Base-by-base conservation (phyloP, 2,797 vertebrate species). In the Sphenopsis melanotis region DNA sequence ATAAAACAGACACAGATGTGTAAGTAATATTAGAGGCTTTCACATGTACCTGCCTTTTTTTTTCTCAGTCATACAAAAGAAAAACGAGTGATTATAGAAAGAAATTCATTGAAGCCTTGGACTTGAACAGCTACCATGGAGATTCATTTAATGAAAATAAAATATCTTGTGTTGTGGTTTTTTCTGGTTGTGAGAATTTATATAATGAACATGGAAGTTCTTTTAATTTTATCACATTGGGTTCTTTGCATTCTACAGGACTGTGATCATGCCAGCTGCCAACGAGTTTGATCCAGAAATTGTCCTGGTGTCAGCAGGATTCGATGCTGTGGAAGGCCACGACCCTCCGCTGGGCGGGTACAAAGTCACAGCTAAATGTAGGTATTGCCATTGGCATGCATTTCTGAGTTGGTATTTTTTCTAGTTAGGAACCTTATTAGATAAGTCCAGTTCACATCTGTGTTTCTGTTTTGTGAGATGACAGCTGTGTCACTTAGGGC, bases 291-390 rank as follows among this genome's bases (percentile, higher is more conserved):
- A 97, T 94, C 98, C 98, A 56, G 98, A 98, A 55, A 84, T 98
- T 95, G 97, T 98, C 94, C 94, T 98, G 90, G 98, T 98, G 90
- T 98, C 98, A 22, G 98, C 98, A 15, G 98, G 98, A 85, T 98
- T 98, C 5, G 98, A 98, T 92, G 98, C 98, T 1, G 96, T 98
- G 77, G 98, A 98, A 98, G 98, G 98, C 95, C 98, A 98, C 0
- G 96, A 97, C 85, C 95, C 98, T 96, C 98, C 98, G 2, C 94
- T 98, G 72, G 98, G 98, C 9, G 98, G 98, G 10, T 98, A 98
- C 96, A 98, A 97, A 96, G 98, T 98, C 93, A 98, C 98, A 74
- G 98, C 98, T 83, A 98, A 98, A 97, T 98, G 98, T 98, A 98
- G 94, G 98, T 98, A 95, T 92, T 7, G 5, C 82, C 59, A 66